These are phyloP conservation scores for Dryomyza anilis DNA, from an alignment of 2,888 invertebrate genomes.

Conservation along the genomic window DNA sequence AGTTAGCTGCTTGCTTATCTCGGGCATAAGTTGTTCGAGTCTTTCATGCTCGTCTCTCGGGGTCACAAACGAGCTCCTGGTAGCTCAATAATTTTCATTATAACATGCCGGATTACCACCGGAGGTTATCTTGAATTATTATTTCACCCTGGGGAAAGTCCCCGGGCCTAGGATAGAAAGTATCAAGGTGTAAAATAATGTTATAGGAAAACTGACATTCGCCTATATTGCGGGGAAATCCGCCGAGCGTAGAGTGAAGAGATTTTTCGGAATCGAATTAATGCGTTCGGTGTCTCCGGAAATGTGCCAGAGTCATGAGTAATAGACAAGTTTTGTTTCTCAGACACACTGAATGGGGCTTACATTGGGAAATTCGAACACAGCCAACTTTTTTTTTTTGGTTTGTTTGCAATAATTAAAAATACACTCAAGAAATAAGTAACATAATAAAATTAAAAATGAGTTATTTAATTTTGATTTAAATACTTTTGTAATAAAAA, in stretches of 20 bases:
- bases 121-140: background rate
- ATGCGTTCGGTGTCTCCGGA: slow-evolving; percentile 53
- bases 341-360: slow-evolving; percentile 55
- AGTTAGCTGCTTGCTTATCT: background rate
- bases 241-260: slow-evolving; percentile 52
- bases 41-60: slow-evolving; percentile 60
- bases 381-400: slow-evolving; percentile 36
- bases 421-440: too few relatives aligned
- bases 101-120: too few relatives aligned
- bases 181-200: slow-evolving; percentile 55
- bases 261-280: slow-evolving; percentile 47
- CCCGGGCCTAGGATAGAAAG: slow-evolving; percentile 62
- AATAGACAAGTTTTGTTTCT: slow-evolving; percentile 48
- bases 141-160: slow-evolving; percentile 60
- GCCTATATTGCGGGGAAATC: slow-evolving; percentile 58
- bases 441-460: too few relatives aligned
- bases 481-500: too few relatives aligned
- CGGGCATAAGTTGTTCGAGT: slow-evolving; percentile 43
- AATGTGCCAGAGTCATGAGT: slow-evolving; percentile 59
- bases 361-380: slow-evolving; percentile 50
- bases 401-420: slow-evolving; percentile 5
- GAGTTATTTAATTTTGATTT: too few relatives aligned
- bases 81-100: too few relatives aligned
- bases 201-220: slow-evolving; percentile 23
- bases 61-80: slow-evolving; percentile 60